Percentiles rank a stretch among this genome's conserved stretches.
Evolutionary conservation across 1,140 invertebrate genomes (phyloP).

Genomic region (Drosophila athabasca): DNA sequence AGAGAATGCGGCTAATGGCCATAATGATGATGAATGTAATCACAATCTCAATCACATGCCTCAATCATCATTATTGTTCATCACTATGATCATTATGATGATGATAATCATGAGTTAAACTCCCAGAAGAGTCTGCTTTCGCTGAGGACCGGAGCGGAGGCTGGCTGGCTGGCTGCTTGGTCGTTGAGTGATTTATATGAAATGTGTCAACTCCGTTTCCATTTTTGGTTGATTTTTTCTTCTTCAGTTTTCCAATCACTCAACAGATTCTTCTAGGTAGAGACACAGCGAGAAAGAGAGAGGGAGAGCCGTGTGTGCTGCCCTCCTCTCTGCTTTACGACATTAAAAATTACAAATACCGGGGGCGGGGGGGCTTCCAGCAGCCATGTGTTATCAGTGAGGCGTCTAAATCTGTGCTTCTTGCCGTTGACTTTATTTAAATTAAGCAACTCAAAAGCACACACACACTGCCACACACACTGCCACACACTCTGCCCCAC

Average conservation of each 20-base stretch:
- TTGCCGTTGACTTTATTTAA: conserved; percentile 67
- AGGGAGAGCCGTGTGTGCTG: background rate
- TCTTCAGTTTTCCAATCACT: conserved; percentile 55
- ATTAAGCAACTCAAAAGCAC: conserved; percentile 69
- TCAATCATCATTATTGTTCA: conserved; percentile 34
- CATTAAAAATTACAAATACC: conserved; percentile 41
- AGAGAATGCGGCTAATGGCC: conserved; percentile 57
- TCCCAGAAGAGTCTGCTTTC: conserved; percentile 52
- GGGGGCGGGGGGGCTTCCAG: conserved; percentile 14
- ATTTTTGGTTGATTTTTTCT: conserved; percentile 23
- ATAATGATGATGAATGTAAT: conserved; percentile 80
- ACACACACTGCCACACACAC: conserved; percentile 13
- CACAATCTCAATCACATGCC: conserved; percentile 51
- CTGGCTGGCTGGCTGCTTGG: background rate
- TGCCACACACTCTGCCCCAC: conserved; percentile 8
- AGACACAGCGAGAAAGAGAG: conserved; percentile 6
- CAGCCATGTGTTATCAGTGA: conserved; percentile 63
- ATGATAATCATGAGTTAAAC: conserved; percentile 42
- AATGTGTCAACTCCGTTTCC: conserved; percentile 51
- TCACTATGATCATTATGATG: conserved; percentile 7
- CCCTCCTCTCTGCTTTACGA: conserved; percentile 15
- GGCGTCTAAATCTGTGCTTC: conserved; percentile 43
- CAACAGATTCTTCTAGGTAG: conserved; percentile 51
- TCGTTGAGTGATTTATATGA: conserved; percentile 67
- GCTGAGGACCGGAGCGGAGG: conserved; percentile 8